A percentile compares a stretch with the other conserved stretches of the same genome.
Conservation (phyloP, 2,888 invertebrate species). For the Macrosoma leucophasiata region DNA sequence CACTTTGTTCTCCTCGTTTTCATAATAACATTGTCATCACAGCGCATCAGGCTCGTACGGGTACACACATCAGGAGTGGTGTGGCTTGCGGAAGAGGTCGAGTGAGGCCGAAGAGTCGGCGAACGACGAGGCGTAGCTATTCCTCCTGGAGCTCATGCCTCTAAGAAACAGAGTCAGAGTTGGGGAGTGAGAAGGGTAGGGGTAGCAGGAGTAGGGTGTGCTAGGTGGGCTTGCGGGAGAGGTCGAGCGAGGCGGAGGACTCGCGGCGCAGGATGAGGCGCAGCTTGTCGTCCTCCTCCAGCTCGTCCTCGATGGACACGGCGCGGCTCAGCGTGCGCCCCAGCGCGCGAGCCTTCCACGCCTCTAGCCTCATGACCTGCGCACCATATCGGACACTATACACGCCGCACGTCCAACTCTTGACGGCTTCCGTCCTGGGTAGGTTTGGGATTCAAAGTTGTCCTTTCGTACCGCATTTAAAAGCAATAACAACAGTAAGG, state of each 20-base stretch:
- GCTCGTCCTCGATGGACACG: slow-evolving; percentile 56
- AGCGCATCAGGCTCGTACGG: too few species aligned
- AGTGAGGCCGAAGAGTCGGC: slow-evolving; percentile 56
- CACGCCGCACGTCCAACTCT: not conserved
- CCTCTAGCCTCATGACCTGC: slow-evolving; percentile 85
- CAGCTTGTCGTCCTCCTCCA: slow-evolving; percentile 59
- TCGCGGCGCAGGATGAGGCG: slow-evolving; percentile 54
- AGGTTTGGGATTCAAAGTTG: too few species aligned
- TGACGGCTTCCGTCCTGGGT: too few species aligned
- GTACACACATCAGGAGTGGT: too few species aligned
- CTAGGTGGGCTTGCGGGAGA: slow-evolving; percentile 44
- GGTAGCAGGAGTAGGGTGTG: slow-evolving; percentile 18
- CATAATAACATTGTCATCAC: too few species aligned
- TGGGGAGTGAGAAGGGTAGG: slow-evolving; percentile 6
- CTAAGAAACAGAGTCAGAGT: too few species aligned
- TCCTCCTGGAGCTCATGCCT: too few species aligned
- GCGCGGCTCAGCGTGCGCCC: slow-evolving; percentile 57
- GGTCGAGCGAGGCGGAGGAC: slow-evolving; percentile 54
- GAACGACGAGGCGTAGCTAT: slow-evolving; percentile 50
- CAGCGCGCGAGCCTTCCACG: slow-evolving; percentile 77
- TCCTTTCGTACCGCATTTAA: too few species aligned
- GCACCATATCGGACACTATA: not conserved
- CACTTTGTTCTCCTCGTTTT: too few species aligned
- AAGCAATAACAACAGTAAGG: too few species aligned
- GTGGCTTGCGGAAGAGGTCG: slow-evolving; percentile 43